Percentiles rank a stretch among this genome's conserved stretches.
These are phyloP conservation scores for Trichonephila inaurata DNA, from an alignment of 1,140 invertebrate genomes.

Conservation along the genomic window DNA sequence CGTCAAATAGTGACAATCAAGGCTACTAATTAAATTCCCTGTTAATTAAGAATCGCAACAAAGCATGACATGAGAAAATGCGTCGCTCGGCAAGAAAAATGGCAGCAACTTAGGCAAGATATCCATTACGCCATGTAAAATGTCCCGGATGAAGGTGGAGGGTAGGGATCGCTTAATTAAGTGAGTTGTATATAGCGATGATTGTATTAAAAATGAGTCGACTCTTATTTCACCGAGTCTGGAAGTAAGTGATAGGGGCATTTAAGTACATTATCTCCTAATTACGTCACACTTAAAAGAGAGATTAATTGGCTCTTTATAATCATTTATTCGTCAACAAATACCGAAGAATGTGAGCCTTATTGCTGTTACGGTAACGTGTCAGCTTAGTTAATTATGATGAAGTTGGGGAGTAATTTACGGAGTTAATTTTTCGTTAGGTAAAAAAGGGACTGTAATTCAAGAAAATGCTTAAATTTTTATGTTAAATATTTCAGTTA, in stretches of 20 bases:
- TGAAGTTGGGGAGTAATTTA: not conserved
- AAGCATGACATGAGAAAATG: not conserved
- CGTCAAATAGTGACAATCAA: not conserved
- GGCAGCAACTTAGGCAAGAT: not conserved
- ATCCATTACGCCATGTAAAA: not conserved
- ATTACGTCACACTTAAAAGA: not conserved
- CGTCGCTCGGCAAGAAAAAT: not conserved
- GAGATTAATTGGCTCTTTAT: not conserved
- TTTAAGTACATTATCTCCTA: not conserved
- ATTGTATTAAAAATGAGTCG: not conserved
- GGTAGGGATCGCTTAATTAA: not conserved
- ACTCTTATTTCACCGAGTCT: not conserved
- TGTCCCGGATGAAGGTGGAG: not conserved
- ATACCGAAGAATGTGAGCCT: not conserved
- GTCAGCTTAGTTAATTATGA: not conserved
- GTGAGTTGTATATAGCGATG: not conserved
- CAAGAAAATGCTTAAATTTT: no score
- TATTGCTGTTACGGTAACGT: not conserved
- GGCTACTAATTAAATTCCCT: not conserved
- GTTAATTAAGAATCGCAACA: not conserved
- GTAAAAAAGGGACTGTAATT: no score
- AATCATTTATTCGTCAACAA: not conserved
- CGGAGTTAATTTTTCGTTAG: no score
- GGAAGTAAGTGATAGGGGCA: not conserved
- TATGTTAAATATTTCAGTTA: no score